These are phyloP conservation scores for Ctenosaura bakeri DNA, from an alignment of 2,797 vertebrate species.

Conservation along the genomic window DNA sequence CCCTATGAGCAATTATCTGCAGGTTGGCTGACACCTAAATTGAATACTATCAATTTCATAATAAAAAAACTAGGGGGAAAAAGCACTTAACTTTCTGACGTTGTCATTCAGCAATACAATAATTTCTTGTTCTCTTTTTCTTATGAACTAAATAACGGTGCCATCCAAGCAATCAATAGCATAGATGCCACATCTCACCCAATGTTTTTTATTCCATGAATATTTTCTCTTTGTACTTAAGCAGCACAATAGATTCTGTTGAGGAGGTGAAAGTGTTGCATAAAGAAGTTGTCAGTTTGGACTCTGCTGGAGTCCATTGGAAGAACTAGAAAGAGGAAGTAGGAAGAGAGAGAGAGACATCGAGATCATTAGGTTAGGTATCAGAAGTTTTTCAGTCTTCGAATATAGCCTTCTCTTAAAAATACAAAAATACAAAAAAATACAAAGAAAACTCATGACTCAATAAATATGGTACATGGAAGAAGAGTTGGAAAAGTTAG, in stretches of 20 bases:
- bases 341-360: not conserved
- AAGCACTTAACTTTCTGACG: not conserved
- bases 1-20: not conserved
- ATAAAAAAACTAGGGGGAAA: not conserved
- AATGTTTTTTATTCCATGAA: not conserved
- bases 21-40: not conserved
- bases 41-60: not conserved
- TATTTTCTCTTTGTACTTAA: not conserved
- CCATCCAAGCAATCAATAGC: not conserved
- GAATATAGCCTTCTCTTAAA: slow-evolving; percentile 3
- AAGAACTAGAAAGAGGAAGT: not conserved
- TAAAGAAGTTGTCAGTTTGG: not conserved
- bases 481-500: not conserved
- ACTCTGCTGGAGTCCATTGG: not conserved
- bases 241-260: not conserved
- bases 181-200: not conserved
- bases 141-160: not conserved
- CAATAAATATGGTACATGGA: not conserved
- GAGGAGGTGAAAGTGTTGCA: not conserved
- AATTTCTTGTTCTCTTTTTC: not conserved
- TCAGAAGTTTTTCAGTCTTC: slow-evolving; percentile 6
- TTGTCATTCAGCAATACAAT: not conserved
- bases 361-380: not conserved
- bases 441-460: too few species aligned
- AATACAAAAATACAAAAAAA: slow-evolving; percentile 2